phyloP scores from a whole-genome alignment of 1,140 invertebrate species.

The Acromyrmex charruanus region DNA sequence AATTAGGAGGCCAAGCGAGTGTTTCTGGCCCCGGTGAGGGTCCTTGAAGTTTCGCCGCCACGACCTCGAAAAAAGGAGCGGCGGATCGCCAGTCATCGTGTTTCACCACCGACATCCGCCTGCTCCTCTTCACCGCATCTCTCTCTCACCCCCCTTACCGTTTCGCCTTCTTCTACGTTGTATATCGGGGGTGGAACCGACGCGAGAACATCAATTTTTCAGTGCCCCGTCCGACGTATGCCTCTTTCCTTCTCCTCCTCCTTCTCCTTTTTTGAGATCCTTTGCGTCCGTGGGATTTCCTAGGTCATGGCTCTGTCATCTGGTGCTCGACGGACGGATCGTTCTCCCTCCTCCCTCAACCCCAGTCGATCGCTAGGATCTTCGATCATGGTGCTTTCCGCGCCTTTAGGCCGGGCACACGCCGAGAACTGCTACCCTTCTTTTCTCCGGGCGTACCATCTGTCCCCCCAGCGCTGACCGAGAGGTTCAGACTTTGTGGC shows the following conservation, averaged over 20 bases:
- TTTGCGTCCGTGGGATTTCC: slow-evolving; percentile 75
- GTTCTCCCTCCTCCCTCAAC: slow-evolving; percentile 24
- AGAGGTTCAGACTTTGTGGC: slow-evolving; percentile 47
- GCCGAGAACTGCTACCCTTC: slow-evolving; percentile 61
- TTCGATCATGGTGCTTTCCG: slow-evolving; percentile 51
- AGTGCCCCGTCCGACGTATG: slow-evolving; percentile 72
- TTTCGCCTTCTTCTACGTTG: slow-evolving; percentile 11
- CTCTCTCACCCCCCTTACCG: not conserved
- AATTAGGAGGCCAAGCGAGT: slow-evolving; percentile 83
- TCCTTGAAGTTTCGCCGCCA: slow-evolving; percentile 83
- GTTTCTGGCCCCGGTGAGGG: slow-evolving; percentile 81
- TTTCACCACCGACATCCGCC: slow-evolving; percentile 70
- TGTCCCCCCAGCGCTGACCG: slow-evolving; percentile 59
- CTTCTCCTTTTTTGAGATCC: slow-evolving; percentile 34
- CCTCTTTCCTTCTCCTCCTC: slow-evolving; percentile 30
- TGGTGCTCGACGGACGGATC: slow-evolving; percentile 68
- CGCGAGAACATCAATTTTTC: slow-evolving; percentile 75
- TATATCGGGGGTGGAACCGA: slow-evolving; percentile 66
- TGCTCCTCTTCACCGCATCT: slow-evolving; percentile 19
- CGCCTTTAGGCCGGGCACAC: slow-evolving; percentile 63
- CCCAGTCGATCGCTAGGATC: slow-evolving; percentile 52
- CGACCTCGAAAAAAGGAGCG: slow-evolving; percentile 79
- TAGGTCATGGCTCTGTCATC: slow-evolving; percentile 80
- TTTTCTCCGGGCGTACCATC: slow-evolving; percentile 63
- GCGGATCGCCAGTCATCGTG: slow-evolving; percentile 81